Evolutionary conservation across 2,797 vertebrate species (phyloP).

Genomic region (Rhabdomys pumilio): DNA sequence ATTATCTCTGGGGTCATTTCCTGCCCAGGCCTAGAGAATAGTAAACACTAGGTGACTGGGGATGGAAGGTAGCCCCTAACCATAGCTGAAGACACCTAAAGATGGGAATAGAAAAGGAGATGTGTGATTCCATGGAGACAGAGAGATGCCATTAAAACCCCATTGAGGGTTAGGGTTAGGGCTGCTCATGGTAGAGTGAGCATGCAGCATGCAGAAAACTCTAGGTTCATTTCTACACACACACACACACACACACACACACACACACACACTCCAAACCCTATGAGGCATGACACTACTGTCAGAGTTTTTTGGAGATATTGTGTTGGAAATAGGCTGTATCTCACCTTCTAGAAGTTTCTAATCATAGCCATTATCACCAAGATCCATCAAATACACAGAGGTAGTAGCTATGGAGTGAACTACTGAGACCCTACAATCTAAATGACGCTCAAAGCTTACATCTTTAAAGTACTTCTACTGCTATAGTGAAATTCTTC

Average conservation of each 20-base stretch:
- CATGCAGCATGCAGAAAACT: too few species aligned
- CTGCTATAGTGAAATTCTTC: slow-evolving; percentile 14
- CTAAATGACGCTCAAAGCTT: neutral
- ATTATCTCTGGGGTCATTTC: slow-evolving; percentile 1
- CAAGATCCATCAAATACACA: neutral
- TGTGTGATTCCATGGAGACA: neutral
- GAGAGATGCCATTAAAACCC: neutral
- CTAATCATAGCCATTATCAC: neutral
- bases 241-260: neutral
- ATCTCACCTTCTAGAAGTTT: neutral
- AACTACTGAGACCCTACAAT: neutral
- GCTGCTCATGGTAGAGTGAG: neutral
- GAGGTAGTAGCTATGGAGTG: neutral
- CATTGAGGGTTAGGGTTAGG: too few species aligned
- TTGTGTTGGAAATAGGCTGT: neutral
- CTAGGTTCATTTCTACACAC: neutral
- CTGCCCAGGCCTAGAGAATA: neutral
- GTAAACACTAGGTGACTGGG: neutral
- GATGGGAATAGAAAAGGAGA: neutral
- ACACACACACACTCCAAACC: neutral
- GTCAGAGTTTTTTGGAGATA: neutral
- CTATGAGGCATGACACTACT: neutral
- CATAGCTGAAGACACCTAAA: neutral
- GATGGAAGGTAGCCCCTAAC: neutral
- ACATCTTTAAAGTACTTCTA: slow-evolving; percentile 16